Conservation (phyloP, 2,888 invertebrate genomes). For the Tetheella fluctuosa region DNA sequence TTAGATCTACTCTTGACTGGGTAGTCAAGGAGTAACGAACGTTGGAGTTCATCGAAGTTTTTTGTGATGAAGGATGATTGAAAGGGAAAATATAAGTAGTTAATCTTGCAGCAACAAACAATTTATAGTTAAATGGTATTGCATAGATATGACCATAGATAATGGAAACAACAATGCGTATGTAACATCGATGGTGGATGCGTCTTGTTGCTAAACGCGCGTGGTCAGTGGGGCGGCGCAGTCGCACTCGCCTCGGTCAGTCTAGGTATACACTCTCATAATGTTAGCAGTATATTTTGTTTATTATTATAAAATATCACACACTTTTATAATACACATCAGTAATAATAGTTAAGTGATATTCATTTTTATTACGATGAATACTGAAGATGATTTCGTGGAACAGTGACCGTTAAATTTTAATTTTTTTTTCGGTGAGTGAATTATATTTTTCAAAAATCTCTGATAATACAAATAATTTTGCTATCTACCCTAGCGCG, state of each 20-base stretch:
- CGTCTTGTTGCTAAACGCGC: constrained; percentile 58
- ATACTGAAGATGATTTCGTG: neutral
- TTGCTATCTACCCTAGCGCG: too few relatives aligned
- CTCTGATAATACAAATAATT: too few relatives aligned
- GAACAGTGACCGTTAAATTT: neutral
- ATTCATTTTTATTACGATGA: neutral
- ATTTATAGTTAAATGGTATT: constrained; percentile 45
- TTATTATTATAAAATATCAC: constrained; percentile 15
- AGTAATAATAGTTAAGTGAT: neutral
- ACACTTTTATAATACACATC: neutral
- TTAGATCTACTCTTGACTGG: too few relatives aligned
- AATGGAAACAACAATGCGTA: constrained; percentile 71
- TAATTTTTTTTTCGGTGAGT: neutral
- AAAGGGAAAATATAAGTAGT: constrained; percentile 44
- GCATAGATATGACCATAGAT: constrained; percentile 69
- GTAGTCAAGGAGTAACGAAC: neutral
- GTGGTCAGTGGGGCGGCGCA: constrained; percentile 69
- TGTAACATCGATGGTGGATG: constrained; percentile 65
- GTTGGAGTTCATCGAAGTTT: neutral
- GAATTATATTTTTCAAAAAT: neutral
- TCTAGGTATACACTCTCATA: constrained; percentile 50
- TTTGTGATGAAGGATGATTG: constrained; percentile 25
- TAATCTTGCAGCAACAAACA: constrained; percentile 27
- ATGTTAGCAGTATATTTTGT: constrained; percentile 43
- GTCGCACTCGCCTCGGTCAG: constrained; percentile 58